phyloP scores from a whole-genome alignment of 2,888 invertebrate species.

The Polydesmus complanatus region DNA sequence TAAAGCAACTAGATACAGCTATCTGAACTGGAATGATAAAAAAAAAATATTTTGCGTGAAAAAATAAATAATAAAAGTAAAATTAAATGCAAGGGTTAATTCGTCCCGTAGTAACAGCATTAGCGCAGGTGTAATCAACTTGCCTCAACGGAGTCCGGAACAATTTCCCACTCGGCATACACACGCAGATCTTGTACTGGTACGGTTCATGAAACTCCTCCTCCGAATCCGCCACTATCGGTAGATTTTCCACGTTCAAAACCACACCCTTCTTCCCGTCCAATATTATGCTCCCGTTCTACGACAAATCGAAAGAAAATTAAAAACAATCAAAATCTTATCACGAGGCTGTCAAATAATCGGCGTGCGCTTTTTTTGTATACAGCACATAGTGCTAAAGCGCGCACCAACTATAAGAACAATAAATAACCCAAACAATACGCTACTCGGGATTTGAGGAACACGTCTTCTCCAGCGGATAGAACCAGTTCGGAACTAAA shows the following conservation, averaged over 20 bases:
- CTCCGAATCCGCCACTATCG: conserved; percentile 19
- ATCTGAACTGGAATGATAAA: too few species aligned
- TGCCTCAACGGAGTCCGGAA: conserved; percentile 41
- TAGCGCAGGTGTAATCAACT: conserved; percentile 15
- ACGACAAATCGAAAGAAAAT: conserved; percentile 20
- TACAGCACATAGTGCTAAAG: neutral
- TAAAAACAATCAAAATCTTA: neutral
- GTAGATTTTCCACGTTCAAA: conserved; percentile 23
- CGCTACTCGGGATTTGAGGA: conserved; percentile 40
- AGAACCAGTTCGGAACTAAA: conserved; percentile 50
- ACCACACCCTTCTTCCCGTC: conserved; percentile 23
- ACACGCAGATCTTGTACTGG: conserved; percentile 80
- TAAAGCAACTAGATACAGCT: too few species aligned
- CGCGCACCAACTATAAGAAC: neutral
- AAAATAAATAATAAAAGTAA: too few species aligned
- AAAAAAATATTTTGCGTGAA: too few species aligned
- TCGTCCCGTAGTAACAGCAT: conserved; percentile 14
- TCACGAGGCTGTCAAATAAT: neutral
- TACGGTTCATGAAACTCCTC: conserved; percentile 25
- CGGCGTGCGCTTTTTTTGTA: neutral
- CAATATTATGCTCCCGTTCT: conserved; percentile 24
- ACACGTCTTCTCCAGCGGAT: conserved; percentile 64
- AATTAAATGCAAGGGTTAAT: conserved; percentile 14
- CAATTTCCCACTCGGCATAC: conserved; percentile 74
- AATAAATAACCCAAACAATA: neutral